These are phyloP conservation scores for Colletes collaris DNA, from an alignment of 2,888 invertebrate species.

Conservation along the genomic window DNA sequence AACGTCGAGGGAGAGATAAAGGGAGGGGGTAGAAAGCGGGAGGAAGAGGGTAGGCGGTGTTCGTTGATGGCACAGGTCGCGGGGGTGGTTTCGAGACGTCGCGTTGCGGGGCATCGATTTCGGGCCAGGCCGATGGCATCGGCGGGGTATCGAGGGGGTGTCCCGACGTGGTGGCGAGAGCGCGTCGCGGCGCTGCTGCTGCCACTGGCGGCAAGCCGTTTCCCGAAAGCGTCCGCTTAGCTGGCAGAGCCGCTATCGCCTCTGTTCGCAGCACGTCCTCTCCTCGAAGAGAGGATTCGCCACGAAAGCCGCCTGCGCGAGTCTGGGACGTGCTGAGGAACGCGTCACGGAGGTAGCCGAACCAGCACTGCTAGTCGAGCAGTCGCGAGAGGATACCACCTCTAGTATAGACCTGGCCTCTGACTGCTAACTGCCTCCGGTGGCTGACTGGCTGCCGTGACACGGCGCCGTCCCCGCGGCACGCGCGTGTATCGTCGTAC, in stretches of 20 bases:
- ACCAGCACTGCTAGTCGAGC: conserved; percentile 6
- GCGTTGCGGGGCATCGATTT: conserved; percentile 78
- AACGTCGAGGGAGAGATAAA: background rate
- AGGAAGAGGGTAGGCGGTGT: conserved; percentile 36
- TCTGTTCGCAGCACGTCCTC: conserved; percentile 12
- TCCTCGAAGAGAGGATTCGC: background rate
- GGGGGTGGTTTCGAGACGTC: conserved; percentile 67
- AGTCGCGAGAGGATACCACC: conserved; percentile 46
- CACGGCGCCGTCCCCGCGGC: conserved; percentile 20
- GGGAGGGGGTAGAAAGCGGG: background rate
- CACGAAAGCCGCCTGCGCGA: conserved; percentile 40
- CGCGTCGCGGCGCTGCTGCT: conserved; percentile 65
- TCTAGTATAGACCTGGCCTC: conserved; percentile 16
- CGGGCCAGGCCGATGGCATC: conserved; percentile 78
- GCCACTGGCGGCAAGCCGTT: conserved; percentile 34
- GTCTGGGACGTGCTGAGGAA: conserved; percentile 36
- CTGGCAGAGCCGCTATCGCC: conserved; percentile 21
- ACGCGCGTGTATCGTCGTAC: background rate
- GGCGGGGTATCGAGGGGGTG: conserved; percentile 67
- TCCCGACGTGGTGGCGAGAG: conserved; percentile 53
- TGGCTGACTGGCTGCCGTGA: conserved; percentile 41
- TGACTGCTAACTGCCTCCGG: conserved; percentile 30
- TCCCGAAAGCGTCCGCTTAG: conserved; percentile 19
- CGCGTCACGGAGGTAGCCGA: conserved; percentile 43
- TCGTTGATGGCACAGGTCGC: conserved; percentile 64